phyloP scores from a whole-genome alignment of 2,113 vertebrate genomes.

The Physeter macrocephalus region DNA sequence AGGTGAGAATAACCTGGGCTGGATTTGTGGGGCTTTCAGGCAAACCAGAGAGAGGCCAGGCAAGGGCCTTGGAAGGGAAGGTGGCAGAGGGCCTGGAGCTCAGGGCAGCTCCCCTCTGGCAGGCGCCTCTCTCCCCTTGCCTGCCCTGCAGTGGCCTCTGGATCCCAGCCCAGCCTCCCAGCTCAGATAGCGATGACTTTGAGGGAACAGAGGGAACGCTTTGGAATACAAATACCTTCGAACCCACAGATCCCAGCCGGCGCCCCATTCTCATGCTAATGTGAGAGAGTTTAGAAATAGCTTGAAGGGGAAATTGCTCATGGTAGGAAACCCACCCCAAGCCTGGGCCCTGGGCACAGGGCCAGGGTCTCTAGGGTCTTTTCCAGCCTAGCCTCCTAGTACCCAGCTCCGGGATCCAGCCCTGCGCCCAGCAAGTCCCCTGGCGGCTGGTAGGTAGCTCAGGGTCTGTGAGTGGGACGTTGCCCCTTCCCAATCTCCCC shows the following conservation, averaged over 20 bases:
- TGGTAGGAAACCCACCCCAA: background rate
- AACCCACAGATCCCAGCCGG: background rate
- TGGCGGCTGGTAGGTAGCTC: background rate
- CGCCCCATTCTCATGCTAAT: slow-evolving; percentile 77
- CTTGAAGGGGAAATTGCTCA: slow-evolving; percentile 10
- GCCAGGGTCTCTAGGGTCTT: background rate
- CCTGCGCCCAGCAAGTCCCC: background rate
- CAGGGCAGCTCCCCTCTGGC: background rate
- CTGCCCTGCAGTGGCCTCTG: background rate
- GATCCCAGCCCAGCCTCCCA: background rate
- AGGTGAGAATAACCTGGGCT: background rate
- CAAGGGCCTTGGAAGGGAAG: background rate
- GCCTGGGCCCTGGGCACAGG: background rate
- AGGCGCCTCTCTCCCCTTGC: background rate
- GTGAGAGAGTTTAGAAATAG: background rate
- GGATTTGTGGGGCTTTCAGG: background rate
- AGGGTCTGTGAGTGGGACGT: background rate
- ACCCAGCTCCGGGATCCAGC: background rate
- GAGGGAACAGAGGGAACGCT: slow-evolving; percentile 60
- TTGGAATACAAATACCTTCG: slow-evolving; percentile 77
- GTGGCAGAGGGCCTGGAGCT: background rate
- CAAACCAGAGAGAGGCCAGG: background rate
- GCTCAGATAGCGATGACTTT: slow-evolving; percentile 66
- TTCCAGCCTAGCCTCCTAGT: background rate
- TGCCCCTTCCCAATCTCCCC: background rate